phyloP scores from a whole-genome alignment of 1,140 invertebrate species.

The Pararge aegeria region DNA sequence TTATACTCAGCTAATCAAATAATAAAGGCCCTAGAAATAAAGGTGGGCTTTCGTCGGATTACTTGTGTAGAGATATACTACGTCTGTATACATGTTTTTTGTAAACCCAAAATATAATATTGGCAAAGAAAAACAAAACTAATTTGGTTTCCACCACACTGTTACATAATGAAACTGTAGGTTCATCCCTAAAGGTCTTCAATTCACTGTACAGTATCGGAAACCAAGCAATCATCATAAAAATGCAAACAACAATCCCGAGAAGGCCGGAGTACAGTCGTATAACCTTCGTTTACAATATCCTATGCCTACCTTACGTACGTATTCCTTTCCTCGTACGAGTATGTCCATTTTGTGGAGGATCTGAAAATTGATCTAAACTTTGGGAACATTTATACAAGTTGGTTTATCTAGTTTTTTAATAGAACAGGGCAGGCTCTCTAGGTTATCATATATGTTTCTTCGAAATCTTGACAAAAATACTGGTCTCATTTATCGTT shows the following conservation, averaged over 20 bases:
- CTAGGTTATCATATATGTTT: no score
- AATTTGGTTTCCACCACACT: not conserved
- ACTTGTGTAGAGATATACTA: no score
- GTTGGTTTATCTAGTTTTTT: not conserved
- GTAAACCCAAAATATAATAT: not conserved
- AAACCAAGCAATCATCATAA: conserved; percentile 7
- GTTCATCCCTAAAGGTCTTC: conserved; percentile 5
- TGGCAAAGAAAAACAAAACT: not conserved
- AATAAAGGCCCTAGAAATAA: no score
- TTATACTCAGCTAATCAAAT: no score
- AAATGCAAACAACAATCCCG: conserved; percentile 4
- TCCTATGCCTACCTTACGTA: not conserved
- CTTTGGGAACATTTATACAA: not conserved
- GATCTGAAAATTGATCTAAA: not conserved
- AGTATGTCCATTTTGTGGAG: not conserved
- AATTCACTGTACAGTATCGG: not conserved
- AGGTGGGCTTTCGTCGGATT: no score
- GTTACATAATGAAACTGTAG: not conserved
- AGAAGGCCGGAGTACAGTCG: not conserved
- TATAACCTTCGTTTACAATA: conserved; percentile 2
- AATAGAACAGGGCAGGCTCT: no score
- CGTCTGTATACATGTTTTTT: no score
- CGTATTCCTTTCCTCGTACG: not conserved
- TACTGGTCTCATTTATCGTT: no score
- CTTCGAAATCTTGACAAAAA: no score